Conservation (phyloP, 2,113 vertebrate species). For the Melozone crissalis region DNA sequence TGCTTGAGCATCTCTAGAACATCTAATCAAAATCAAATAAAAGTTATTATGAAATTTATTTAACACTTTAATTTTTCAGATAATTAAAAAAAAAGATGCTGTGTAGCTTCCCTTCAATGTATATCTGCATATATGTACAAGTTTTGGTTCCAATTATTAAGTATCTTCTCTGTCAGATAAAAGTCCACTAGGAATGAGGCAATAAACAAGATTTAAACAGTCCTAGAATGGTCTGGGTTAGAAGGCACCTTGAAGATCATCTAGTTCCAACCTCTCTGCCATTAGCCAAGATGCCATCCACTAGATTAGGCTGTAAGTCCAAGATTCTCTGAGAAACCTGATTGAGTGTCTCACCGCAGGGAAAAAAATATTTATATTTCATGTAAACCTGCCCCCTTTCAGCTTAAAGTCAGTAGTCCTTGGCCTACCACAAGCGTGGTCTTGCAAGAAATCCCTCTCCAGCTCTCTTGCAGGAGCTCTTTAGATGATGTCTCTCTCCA, state of each 20-base stretch:
- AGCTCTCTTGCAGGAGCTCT: neutral
- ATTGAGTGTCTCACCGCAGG: neutral
- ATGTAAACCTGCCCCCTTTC: neutral
- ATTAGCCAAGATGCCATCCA: rapidly evolving
- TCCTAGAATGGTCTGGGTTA: neutral
- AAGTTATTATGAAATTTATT: neutral
- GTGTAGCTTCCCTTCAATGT: neutral
- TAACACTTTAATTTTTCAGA: neutral
- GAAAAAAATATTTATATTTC: neutral
- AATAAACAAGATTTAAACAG: neutral
- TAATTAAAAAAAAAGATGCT: neutral
- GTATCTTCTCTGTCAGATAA: neutral
- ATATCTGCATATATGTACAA: neutral
- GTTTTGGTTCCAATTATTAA: neutral
- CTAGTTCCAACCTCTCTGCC: neutral
- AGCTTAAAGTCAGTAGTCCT: neutral
- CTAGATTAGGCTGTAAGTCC: neutral
- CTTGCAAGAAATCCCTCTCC: neutral
- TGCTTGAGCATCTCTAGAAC: neutral
- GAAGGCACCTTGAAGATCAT: neutral
- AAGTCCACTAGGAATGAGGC: neutral
- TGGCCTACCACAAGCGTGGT: neutral
- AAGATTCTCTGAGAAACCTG: neutral
- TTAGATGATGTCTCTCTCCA: neutral
- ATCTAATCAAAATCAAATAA: neutral